These are phyloP conservation scores for Hydrochoerus hydrochaeris DNA, from an alignment of 2,113 vertebrate genomes.

Conservation along the genomic window DNA sequence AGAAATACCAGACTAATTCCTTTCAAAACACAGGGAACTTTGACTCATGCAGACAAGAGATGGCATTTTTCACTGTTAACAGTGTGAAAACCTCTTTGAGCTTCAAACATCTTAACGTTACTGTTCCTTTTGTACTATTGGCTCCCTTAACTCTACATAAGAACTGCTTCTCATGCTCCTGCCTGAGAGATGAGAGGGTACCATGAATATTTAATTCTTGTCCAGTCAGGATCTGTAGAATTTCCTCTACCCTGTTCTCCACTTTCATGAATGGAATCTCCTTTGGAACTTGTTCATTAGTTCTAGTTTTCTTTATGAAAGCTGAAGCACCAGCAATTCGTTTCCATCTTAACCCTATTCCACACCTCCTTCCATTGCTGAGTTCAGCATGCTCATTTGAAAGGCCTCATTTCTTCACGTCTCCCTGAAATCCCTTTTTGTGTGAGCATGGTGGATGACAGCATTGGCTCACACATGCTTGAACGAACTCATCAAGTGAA, in stretches of 20 bases:
- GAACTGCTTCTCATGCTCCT: neutral
- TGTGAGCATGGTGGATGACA: neutral
- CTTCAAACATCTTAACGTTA: neutral
- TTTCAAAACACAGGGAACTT: conserved; percentile 68
- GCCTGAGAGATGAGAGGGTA: neutral
- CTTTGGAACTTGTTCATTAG: neutral
- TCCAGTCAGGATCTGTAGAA: neutral
- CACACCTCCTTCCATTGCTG: neutral
- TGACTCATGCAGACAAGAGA: conserved; percentile 39
- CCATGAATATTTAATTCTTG: neutral
- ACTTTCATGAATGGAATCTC: neutral
- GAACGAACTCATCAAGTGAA: neutral
- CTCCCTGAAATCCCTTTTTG: neutral
- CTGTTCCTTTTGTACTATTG: neutral
- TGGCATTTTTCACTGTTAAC: conserved; percentile 35
- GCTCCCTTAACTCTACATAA: neutral
- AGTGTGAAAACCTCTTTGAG: neutral
- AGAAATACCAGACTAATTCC: conserved; percentile 66
- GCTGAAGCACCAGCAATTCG: neutral
- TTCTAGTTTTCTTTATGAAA: neutral
- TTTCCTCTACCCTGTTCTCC: neutral
- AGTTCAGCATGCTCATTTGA: neutral
- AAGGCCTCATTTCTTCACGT: neutral
- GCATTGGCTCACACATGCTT: neutral
- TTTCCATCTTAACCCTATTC: neutral